Percentiles rank a stretch among this genome's conserved stretches.
Conservation (phyloP, 2,888 invertebrate genomes). For the Hoplodrina ambigua region DNA sequence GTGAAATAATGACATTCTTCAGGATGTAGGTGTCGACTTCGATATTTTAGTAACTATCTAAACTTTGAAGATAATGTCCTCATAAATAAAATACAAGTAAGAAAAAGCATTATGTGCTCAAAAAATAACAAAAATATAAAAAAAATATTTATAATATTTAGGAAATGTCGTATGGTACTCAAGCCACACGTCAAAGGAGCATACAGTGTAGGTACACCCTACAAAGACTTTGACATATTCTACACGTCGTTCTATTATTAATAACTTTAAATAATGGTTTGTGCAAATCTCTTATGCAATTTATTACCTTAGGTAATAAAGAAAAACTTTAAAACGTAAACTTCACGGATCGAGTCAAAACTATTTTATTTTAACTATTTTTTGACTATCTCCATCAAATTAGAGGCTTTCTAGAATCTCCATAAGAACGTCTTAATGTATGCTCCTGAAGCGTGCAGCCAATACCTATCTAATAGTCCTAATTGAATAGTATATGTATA, state of each 20-base stretch:
- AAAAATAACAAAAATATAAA: neutral
- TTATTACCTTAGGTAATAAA: too few species aligned
- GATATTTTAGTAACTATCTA: too few species aligned
- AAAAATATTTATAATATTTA: neutral
- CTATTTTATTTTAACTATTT: too few species aligned
- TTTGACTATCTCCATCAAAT: too few species aligned
- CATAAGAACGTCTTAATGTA: neutral
- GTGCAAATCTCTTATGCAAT: too few species aligned
- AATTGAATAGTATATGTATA: slow-evolving; percentile 67
- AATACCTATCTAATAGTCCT: neutral
- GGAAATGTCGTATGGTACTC: neutral
- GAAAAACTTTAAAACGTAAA: neutral
- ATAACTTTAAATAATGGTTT: neutral
- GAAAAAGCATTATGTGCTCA: neutral
- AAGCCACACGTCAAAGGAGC: neutral
- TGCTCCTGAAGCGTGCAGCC: slow-evolving; percentile 6
- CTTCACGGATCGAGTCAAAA: neutral
- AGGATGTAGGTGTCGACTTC: neutral
- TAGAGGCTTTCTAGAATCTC: neutral
- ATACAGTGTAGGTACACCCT: neutral
- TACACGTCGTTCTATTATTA: neutral
- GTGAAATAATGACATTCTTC: neutral
- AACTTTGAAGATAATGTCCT: too few species aligned
- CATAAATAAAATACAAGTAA: neutral
- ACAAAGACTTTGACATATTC: neutral